These are phyloP conservation scores for Herpetotheres cachinnans DNA, from an alignment of 2,113 vertebrate genomes.

Conservation along the genomic window DNA sequence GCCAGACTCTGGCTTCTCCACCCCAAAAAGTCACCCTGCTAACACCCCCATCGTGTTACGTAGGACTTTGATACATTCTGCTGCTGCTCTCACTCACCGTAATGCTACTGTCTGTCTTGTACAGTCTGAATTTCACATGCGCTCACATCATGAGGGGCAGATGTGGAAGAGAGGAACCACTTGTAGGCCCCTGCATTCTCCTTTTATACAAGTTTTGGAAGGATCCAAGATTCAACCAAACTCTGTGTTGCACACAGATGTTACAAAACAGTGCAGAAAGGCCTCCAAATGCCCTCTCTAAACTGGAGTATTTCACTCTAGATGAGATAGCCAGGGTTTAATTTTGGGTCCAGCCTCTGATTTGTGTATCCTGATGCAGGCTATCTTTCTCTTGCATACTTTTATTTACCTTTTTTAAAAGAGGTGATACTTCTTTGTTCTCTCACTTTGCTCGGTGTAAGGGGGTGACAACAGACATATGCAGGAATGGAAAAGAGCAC, in stretches of 20 bases:
- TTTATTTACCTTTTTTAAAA: neutral
- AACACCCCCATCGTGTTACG: neutral
- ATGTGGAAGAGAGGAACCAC: neutral
- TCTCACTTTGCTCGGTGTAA: neutral
- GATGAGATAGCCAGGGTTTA: neutral
- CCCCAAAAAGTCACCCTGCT: neutral
- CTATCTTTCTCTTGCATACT: neutral
- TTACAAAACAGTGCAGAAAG: neutral
- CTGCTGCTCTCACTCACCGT: neutral
- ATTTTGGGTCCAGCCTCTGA: neutral
- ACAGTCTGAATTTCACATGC: neutral
- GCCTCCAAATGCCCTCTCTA: neutral
- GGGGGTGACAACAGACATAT: neutral
- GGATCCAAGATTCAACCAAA: neutral
- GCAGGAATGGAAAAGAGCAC: neutral
- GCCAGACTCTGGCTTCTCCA: neutral
- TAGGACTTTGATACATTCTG: neutral
- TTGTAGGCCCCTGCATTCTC: neutral
- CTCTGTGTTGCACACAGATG: neutral
- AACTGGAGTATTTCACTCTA: neutral
- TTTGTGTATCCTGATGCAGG: neutral
- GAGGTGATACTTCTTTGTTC: neutral
- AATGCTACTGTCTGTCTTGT: neutral
- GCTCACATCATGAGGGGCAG: neutral
- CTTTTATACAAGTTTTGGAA: neutral